Conservation (phyloP, 2,888 invertebrate species). For the Ectropis crepuscularia region DNA sequence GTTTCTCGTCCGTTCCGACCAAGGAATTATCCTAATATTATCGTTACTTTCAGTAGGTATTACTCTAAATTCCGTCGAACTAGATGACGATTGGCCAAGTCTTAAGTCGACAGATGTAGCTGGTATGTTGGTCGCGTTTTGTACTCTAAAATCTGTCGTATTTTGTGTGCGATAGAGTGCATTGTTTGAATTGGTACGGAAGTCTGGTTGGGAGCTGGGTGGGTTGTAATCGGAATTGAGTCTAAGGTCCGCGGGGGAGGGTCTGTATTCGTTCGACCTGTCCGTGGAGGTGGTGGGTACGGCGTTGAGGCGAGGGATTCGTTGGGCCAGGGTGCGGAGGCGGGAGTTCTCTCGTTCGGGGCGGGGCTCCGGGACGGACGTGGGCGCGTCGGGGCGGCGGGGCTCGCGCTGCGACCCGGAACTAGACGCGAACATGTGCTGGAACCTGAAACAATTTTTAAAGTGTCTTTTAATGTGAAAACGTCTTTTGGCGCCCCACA, state of each 20-base stretch:
- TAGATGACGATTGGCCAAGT: conserved; percentile 6
- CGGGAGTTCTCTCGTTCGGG: conserved; percentile 62
- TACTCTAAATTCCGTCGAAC: conserved; percentile 17
- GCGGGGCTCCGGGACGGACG: conserved; percentile 57
- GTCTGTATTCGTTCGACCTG: conserved; percentile 13
- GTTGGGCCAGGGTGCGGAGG: conserved; percentile 63
- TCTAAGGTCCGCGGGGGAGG: neutral
- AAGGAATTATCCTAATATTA: conserved; percentile 65
- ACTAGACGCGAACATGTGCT: conserved; percentile 71
- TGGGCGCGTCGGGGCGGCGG: conserved; percentile 53
- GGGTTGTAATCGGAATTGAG: conserved; percentile 1
- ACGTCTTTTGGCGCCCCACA: neutral
- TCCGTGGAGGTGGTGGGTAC: conserved; percentile 48
- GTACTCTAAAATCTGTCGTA: conserved; percentile 7
- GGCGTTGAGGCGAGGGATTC: conserved; percentile 67
- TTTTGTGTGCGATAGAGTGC: neutral
- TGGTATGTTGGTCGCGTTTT: conserved; percentile 3
- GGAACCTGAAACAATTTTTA: conserved; percentile 48
- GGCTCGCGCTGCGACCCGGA: conserved; percentile 25
- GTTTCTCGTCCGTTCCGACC: conserved; percentile 58
- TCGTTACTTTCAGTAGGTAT: conserved; percentile 12
- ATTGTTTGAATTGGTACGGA: conserved; percentile 9
- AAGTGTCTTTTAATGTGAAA: neutral
- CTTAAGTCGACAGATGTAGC: conserved; percentile 20
- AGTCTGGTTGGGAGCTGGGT: conserved; percentile 35